Percentiles rank a stretch among this genome's conserved stretches.
Evolutionary conservation across 2,888 invertebrate species (phyloP).

Genomic region (Tetragonula carbonaria): DNA sequence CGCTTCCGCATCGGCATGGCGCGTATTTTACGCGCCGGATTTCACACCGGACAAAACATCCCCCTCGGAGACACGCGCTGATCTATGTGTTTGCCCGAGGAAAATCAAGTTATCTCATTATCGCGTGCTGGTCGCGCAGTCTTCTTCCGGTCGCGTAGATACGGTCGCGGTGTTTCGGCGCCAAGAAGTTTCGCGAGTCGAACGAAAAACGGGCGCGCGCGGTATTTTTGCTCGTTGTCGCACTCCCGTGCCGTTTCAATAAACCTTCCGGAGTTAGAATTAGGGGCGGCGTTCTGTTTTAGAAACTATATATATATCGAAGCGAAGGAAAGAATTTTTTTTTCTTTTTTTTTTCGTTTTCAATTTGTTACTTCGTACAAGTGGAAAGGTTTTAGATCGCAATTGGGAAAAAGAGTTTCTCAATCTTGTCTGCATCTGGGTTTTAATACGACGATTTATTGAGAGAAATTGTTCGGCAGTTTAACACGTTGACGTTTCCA

Average conservation of each 20-base stretch:
- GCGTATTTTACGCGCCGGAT: conserved; percentile 68
- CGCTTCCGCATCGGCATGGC: conserved; percentile 58
- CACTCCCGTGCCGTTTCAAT: background rate
- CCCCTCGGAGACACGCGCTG: conserved; percentile 41
- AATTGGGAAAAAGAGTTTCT: background rate
- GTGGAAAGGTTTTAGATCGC: background rate
- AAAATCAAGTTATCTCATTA: conserved; percentile 74
- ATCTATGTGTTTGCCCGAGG: conserved; percentile 71
- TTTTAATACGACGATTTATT: background rate
- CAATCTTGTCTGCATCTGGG: background rate
- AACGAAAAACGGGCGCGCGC: conserved; percentile 31
- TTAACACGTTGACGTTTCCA: too few species aligned
- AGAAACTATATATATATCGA: background rate
- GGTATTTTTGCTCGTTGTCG: background rate
- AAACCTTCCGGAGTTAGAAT: background rate
- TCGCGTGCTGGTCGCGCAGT: conserved; percentile 47
- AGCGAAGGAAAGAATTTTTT: background rate
- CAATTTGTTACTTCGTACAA: background rate
- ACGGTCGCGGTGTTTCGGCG: conserved; percentile 62
- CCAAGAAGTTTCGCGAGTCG: conserved; percentile 53
- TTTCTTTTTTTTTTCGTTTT: background rate
- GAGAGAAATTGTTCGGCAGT: background rate
- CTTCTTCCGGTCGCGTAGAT: conserved; percentile 15
- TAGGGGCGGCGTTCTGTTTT: background rate
- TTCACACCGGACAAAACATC: background rate